Conservation (phyloP, 2,113 vertebrate genomes). For the Hoplias malabaricus region DNA sequence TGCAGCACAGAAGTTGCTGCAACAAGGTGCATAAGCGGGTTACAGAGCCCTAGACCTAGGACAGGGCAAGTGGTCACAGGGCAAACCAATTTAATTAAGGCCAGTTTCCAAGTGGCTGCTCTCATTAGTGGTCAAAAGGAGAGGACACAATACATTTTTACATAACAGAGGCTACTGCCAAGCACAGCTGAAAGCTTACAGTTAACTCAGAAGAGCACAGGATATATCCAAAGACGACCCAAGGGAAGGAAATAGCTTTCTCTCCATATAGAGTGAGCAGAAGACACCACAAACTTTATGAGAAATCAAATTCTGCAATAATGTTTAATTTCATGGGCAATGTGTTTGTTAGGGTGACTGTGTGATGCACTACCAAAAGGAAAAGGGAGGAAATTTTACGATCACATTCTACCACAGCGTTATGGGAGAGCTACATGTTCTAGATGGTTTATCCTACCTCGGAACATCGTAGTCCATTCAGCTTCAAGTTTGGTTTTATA, state of each 20-base stretch:
- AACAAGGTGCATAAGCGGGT: conserved; percentile 43
- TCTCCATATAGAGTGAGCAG: neutral
- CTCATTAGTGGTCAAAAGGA: conserved; percentile 63
- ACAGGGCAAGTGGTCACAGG: conserved; percentile 34
- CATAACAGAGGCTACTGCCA: conserved; percentile 51
- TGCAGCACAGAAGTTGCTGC: neutral
- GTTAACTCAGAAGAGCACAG: conserved; percentile 11
- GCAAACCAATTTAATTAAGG: conserved; percentile 61
- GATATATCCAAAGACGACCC: conserved; percentile 22
- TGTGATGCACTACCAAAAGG: too few relatives aligned
- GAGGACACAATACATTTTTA: conserved; percentile 61
- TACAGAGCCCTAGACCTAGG: conserved; percentile 19
- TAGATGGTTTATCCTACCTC: too few relatives aligned
- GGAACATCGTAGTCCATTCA: too few relatives aligned
- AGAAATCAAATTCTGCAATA: neutral
- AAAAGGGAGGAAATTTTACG: too few relatives aligned
- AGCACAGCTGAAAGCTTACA: conserved; percentile 41
- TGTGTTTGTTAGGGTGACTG: too few relatives aligned
- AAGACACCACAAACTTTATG: neutral
- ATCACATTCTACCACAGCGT: too few relatives aligned
- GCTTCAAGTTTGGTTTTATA: too few relatives aligned
- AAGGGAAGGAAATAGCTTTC: neutral
- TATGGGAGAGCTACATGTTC: too few relatives aligned
- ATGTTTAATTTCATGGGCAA: too few relatives aligned
- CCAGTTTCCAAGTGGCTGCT: conserved; percentile 51